Base-by-base conservation (phyloP, 1,140 invertebrate species). In the Babylonia areolata region DNA sequence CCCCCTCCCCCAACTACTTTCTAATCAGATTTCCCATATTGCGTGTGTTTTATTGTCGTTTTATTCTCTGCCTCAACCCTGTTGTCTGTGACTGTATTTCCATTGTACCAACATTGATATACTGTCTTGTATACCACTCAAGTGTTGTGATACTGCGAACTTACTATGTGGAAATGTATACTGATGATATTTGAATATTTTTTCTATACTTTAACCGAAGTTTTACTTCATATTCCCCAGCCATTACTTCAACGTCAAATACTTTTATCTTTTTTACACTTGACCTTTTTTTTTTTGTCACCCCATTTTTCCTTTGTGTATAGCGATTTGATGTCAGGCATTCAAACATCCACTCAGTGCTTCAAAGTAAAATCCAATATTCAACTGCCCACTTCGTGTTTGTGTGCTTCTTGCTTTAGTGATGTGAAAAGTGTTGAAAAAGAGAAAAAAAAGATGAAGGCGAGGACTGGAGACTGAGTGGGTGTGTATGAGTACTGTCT, bases 301-400 rank as follows among this genome's bases (percentile, higher is more conserved):
- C 58, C 58, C 58, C 46, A 20, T 15, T 69, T 35, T 35, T 81
- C 46, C 80, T 31, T 81, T 23, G 23, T 58, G 46, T 81, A 46
- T 69, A 81, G 80, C 31, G 40, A 33, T 39, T n/a, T 5, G 28
- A 81, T 54, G 46, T 69, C 39, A 46, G 54, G 37, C 46, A n/a
- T 58, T 81, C 2, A 33, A 33, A 80, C 46, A n/a, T 37, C 31
- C 46, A 54, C 31, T 54, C 58, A 58, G 20, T 39, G 58, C 58
- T 54, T 81, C n/a, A 81, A 54, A 81, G 37, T 58, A 54, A 81
- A 69, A 31, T 86, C 39, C 51, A 33, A 28, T 20, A 84, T n/a
- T n/a, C 31, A 28, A 40, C 40, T 31, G 1, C 11, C 28, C 0
- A 3, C 42, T 33, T n/a, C 5, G 23, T 39, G 6, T 3, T 15